Evolutionary conservation across 2,888 invertebrate species (phyloP).

Genomic region (Pandemis heparana): DNA sequence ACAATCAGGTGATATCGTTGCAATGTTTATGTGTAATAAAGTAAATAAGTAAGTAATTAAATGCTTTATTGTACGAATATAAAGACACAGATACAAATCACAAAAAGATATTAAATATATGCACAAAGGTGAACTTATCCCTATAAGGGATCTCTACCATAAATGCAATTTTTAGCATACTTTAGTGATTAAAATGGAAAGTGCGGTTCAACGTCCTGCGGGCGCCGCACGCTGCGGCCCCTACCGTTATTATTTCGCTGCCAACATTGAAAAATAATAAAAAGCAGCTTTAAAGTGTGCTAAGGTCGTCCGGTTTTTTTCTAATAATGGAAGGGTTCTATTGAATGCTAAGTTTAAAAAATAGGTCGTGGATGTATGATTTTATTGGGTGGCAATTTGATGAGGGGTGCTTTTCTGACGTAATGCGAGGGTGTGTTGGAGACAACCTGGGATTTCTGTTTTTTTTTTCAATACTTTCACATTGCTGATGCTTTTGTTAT

Average conservation of each 20-base stretch:
- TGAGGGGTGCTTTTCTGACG: slow-evolving; percentile 43
- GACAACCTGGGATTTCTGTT: not conserved
- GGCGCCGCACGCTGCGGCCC: slow-evolving; percentile 68
- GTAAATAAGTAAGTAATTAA: no score
- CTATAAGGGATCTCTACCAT: no score
- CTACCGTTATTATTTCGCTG: slow-evolving; percentile 63
- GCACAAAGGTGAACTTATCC: no score
- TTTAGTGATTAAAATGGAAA: slow-evolving; percentile 43
- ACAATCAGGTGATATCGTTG: not conserved
- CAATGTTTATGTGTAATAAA: not conserved
- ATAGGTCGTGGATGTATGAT: slow-evolving; percentile 51
- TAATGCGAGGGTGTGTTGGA: slow-evolving; percentile 42
- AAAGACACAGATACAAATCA: no score
- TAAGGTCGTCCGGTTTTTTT: slow-evolving; percentile 69
- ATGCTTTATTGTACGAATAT: no score
- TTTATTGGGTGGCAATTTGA: slow-evolving; percentile 62
- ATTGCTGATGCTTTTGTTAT: no score
- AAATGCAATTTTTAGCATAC: not conserved
- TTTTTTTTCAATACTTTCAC: not conserved
- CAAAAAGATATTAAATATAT: no score
- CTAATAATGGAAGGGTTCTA: slow-evolving; percentile 53
- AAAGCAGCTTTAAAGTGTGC: slow-evolving; percentile 66
- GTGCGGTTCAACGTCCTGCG: slow-evolving; percentile 71
- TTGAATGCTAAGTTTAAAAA: slow-evolving; percentile 53
- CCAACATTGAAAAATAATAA: slow-evolving; percentile 56